Percentiles rank a stretch among this genome's conserved stretches.
Conservation (phyloP, 2,797 vertebrate genomes). For the Gallirallus australis region DNA sequence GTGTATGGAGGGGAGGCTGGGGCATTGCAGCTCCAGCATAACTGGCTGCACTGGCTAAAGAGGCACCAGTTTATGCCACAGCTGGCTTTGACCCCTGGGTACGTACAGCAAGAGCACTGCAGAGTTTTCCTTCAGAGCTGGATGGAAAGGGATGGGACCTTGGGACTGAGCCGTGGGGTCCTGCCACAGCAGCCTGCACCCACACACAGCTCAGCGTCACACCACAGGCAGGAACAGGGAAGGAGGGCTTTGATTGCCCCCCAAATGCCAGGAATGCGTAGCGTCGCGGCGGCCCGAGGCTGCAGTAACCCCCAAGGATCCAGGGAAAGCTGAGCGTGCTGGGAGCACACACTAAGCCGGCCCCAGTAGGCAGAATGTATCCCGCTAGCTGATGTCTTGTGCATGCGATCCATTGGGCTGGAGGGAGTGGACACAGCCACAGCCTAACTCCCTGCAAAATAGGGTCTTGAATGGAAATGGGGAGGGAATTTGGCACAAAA, state of each 20-base stretch:
- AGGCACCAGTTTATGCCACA: neutral
- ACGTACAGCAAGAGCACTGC: neutral
- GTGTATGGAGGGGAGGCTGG: neutral
- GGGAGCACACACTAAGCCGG: neutral
- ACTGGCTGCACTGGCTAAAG: neutral
- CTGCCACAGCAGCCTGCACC: neutral
- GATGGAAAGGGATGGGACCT: neutral
- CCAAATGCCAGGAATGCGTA: fast-evolving
- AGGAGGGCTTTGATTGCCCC: neutral
- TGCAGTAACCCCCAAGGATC: neutral
- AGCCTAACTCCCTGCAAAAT: neutral
- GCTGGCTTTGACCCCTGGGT: neutral
- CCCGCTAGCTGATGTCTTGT: neutral
- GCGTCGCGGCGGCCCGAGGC: fast-evolving
- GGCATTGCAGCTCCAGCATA: neutral
- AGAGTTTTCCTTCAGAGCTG: neutral
- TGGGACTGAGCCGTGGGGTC: neutral
- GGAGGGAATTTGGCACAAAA: neutral
- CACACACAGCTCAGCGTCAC: fast-evolving
- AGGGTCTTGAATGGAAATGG: neutral
- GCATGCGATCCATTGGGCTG: neutral
- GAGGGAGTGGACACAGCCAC: neutral
- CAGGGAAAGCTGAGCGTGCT: neutral
- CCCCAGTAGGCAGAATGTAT: neutral
- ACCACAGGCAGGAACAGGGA: neutral